Evolutionary conservation across 2,113 vertebrate species (phyloP).

Genomic region (Dendrocopos noguchii): DNA sequence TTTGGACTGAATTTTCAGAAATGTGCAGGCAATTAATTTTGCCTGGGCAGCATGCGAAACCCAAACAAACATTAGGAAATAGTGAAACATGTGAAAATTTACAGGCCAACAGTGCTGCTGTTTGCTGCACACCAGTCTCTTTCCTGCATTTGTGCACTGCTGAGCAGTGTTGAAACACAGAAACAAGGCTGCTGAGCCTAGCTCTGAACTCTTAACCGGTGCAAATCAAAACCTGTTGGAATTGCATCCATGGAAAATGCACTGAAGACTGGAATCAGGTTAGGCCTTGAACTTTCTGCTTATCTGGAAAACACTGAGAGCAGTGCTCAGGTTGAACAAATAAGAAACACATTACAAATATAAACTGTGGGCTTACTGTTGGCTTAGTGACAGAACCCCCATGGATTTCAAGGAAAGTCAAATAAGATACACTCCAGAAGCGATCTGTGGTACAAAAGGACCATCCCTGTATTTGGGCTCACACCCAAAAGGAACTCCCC

Average conservation of each 20-base stretch:
- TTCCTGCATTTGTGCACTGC: background rate
- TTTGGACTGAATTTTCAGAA: conserved; percentile 40
- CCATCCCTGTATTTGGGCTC: background rate
- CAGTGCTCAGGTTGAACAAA: conserved; percentile 7
- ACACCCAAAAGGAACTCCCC: background rate
- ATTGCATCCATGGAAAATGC: background rate
- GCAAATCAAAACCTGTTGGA: background rate
- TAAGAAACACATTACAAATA: conserved; percentile 42
- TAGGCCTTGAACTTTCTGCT: conserved; percentile 28
- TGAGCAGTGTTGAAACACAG: background rate
- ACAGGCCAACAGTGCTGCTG: conserved; percentile 3
- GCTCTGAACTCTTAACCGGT: background rate
- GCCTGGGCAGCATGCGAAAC: conserved; percentile 32
- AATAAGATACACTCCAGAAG: background rate
- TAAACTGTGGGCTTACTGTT: conserved; percentile 11
- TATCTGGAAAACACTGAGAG: background rate
- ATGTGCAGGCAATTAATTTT: conserved; percentile 68
- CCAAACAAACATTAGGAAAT: conserved; percentile 59
- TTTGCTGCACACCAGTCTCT: background rate
- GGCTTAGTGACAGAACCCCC: conserved; percentile 14
- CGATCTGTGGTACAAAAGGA: background rate
- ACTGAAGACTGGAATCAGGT: background rate
- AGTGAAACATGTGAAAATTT: conserved; percentile 53
- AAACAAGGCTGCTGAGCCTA: background rate
- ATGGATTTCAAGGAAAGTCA: background rate